These are phyloP conservation scores for Trichopria drosophilae DNA, from an alignment of 2,888 invertebrate species.

Conservation along the genomic window DNA sequence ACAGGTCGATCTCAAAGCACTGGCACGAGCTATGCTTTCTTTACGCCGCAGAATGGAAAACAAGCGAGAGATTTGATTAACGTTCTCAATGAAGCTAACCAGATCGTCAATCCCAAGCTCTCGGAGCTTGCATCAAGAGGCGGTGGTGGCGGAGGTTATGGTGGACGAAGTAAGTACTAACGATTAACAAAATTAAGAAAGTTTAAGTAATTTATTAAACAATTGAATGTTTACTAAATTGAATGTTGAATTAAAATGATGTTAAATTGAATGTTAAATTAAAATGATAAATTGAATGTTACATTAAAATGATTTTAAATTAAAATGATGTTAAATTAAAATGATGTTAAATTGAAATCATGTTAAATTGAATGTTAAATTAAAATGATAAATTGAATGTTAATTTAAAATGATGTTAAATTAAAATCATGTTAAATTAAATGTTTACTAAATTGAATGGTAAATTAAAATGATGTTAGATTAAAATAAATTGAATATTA, in stretches of 20 bases:
- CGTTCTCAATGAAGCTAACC: conserved; percentile 86
- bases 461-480: no score
- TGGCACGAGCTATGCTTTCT: conserved; percentile 94
- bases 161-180: conserved; percentile 58
- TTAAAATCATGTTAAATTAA: background rate
- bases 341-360: no score
- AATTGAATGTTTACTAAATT: background rate
- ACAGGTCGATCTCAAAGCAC: conserved; percentile 86
- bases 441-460: background rate
- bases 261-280: no score
- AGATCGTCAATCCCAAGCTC: conserved; percentile 80
- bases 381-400: no score
- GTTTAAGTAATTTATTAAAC: no score
- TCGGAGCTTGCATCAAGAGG: conserved; percentile 74
- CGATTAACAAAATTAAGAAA: no score
- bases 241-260: no score
- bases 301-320: no score
- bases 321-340: no score
- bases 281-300: no score
- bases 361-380: no score
- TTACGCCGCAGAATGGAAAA: conserved; percentile 83
- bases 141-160: conserved; percentile 64
- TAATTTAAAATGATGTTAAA: background rate
- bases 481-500: no score
- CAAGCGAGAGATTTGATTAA: conserved; percentile 88